Evolutionary conservation across 2,113 vertebrate species (phyloP).

Genomic region (Cygnus buccinator): DNA sequence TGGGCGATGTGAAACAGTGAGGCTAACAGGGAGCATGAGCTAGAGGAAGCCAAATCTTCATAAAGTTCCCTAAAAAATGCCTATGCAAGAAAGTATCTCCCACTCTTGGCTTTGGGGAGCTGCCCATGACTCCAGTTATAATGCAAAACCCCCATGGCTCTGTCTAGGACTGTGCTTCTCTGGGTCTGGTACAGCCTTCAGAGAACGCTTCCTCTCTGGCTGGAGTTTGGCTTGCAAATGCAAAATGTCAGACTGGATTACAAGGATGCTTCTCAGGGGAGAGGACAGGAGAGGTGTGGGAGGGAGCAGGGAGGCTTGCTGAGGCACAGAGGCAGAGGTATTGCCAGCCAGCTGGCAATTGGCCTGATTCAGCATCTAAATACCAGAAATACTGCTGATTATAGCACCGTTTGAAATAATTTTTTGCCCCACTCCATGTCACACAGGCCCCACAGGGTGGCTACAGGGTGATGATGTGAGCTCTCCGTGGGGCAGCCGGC

Average conservation of each 20-base stretch:
- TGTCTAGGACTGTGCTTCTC: background rate
- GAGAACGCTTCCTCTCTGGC: conserved; percentile 20
- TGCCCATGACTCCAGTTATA: background rate
- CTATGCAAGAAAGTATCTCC: background rate
- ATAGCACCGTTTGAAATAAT: background rate
- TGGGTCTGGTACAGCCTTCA: conserved; percentile 38
- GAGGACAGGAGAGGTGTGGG: background rate
- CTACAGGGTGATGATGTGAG: background rate
- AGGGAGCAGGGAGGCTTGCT: conserved; percentile 1
- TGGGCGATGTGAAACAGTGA: background rate
- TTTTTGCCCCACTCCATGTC: background rate
- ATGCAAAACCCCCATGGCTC: background rate
- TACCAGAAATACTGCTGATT: background rate
- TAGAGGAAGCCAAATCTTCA: background rate
- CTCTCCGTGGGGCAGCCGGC: background rate
- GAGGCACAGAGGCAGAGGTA: background rate
- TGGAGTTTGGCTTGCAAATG: conserved; percentile 20
- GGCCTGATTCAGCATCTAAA: conserved; percentile 7
- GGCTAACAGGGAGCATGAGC: background rate
- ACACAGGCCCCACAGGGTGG: background rate
- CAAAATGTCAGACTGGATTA: conserved; percentile 1
- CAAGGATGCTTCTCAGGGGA: conserved; percentile 16
- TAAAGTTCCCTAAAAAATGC: background rate
- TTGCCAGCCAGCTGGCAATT: conserved; percentile 7
- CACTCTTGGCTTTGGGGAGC: background rate